phyloP scores from a whole-genome alignment of 2,113 vertebrate species.

The Nibea albiflora region DNA sequence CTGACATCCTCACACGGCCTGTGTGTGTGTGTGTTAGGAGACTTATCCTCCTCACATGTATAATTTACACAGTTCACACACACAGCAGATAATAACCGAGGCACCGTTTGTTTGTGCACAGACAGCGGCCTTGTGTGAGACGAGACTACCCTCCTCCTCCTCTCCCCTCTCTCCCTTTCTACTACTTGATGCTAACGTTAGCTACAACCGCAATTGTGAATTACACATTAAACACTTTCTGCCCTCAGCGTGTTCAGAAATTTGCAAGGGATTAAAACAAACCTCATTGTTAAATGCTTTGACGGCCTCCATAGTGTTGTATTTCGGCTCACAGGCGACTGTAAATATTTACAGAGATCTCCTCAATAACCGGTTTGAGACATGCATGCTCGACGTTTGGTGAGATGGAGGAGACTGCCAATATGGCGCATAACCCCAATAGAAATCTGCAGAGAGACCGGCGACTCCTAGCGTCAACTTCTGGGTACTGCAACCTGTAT shows the following conservation, averaged over 20 bases:
- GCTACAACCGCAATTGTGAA: slow-evolving; percentile 40
- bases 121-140: slow-evolving; percentile 73
- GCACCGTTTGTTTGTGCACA: slow-evolving; percentile 3
- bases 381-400: slow-evolving; percentile 78
- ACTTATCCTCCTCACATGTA: fast-evolving
- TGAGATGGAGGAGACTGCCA: slow-evolving; percentile 84
- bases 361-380: slow-evolving; percentile 71
- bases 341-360: slow-evolving; percentile 66
- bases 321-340: slow-evolving; percentile 54
- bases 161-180: slow-evolving; percentile 15
- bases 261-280: slow-evolving; percentile 64
- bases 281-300: slow-evolving; percentile 89
- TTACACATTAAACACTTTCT: not conserved
- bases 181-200: slow-evolving; percentile 65
- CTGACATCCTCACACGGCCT: not conserved
- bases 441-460: slow-evolving; percentile 31
- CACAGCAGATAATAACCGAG: not conserved
- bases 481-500: not conserved
- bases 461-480: slow-evolving; percentile 61
- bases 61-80: fast-evolving
- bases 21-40: not conserved
- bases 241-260: not conserved
- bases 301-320: slow-evolving; percentile 85
- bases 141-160: slow-evolving; percentile 27
- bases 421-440: slow-evolving; percentile 82